Evolutionary conservation across 1,140 invertebrate genomes (phyloP).

Genomic region (Aphelenchoides fujianensis): DNA sequence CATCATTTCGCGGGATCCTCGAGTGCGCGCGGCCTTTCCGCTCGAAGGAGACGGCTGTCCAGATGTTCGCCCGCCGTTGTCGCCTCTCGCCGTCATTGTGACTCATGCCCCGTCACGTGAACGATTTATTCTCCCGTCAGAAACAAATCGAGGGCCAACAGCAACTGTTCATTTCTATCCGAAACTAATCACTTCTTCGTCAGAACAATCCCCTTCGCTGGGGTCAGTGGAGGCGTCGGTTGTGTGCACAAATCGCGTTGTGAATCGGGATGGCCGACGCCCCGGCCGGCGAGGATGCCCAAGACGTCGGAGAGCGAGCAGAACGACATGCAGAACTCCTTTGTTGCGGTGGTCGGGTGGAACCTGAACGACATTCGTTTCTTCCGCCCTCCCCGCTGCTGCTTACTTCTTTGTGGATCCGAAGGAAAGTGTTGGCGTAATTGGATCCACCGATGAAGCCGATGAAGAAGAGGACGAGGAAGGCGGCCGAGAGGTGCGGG

Average conservation of each 20-base stretch:
- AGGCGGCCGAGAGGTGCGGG: constrained; percentile 39
- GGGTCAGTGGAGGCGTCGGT: background rate
- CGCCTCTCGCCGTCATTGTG: too few species aligned
- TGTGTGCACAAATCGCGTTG: background rate
- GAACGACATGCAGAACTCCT: background rate
- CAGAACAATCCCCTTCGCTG: too few species aligned
- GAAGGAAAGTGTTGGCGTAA: constrained; percentile 81
- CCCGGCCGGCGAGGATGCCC: background rate
- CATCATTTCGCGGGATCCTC: too few species aligned
- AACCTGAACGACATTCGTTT: background rate
- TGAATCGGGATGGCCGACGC: background rate
- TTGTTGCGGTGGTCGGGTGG: background rate
- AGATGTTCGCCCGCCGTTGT: too few species aligned
- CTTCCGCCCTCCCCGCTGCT: too few species aligned
- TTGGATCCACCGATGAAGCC: constrained; percentile 70
- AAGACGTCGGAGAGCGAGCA: background rate
- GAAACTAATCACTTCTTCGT: too few species aligned
- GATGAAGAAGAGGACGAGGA: constrained; percentile 41
- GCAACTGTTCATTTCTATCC: too few species aligned
- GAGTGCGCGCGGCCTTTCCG: too few species aligned
- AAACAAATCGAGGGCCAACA: too few species aligned
- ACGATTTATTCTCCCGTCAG: too few species aligned
- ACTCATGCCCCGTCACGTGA: too few species aligned
- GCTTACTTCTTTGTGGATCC: constrained; percentile 72
- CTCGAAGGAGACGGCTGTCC: too few species aligned